Conservation (phyloP, 2,888 invertebrate genomes). For the Uloborus plumipes region DNA sequence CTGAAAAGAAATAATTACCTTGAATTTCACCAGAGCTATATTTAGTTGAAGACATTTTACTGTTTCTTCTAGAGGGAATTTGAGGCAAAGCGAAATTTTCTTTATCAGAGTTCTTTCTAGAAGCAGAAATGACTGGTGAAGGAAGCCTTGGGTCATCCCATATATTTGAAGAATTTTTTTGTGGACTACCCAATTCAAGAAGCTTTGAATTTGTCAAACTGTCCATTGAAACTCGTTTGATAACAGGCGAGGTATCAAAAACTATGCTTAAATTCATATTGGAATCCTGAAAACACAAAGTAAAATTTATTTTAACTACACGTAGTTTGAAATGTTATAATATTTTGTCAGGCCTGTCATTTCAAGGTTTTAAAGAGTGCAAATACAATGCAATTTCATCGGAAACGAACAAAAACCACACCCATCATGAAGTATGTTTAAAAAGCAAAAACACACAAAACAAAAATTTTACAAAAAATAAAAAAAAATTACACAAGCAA, state of each 20-base stretch:
- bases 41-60: slow-evolving; percentile 44
- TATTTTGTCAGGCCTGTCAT: no score
- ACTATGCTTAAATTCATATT: slow-evolving; percentile 22
- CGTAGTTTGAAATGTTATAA: no score
- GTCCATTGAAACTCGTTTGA: slow-evolving; percentile 71
- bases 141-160: slow-evolving; percentile 43
- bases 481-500: no score
- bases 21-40: slow-evolving; percentile 20
- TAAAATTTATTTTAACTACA: neutral
- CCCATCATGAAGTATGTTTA: no score
- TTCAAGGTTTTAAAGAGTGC: no score
- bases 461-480: no score
- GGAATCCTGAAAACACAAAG: slow-evolving; percentile 10
- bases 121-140: neutral
- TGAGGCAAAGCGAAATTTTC: slow-evolving; percentile 70
- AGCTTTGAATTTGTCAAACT: slow-evolving; percentile 71
- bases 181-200: slow-evolving; percentile 69
- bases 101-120: slow-evolving; percentile 65
- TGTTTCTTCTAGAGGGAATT: slow-evolving; percentile 70
- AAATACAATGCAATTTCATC: no score
- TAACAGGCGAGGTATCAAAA: slow-evolving; percentile 36
- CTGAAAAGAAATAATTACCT: slow-evolving; percentile 1
- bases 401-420: no score
- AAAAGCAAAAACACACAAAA: no score
- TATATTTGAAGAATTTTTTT: slow-evolving; percentile 66